Percentiles rank a stretch among this genome's conserved stretches.
Conservation (phyloP, 2,888 invertebrate genomes). For the Conus canariensis region DNA sequence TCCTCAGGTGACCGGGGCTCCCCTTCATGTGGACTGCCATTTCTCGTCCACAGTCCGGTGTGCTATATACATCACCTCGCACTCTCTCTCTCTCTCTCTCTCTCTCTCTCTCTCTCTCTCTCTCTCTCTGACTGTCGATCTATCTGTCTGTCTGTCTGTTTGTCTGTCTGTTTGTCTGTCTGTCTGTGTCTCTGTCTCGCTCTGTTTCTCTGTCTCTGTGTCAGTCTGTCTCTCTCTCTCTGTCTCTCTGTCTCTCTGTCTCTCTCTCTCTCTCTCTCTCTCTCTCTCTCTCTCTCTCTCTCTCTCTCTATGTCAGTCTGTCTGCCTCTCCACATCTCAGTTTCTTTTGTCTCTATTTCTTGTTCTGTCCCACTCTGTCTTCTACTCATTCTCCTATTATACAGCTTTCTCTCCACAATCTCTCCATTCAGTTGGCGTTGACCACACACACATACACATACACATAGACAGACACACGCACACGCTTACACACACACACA, state of each 20-base stretch:
- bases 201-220: background rate
- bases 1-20: no score
- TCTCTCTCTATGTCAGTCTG: background rate
- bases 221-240: background rate
- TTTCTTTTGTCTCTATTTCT: background rate
- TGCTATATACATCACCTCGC: no score
- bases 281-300: background rate
- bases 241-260: background rate
- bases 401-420: background rate
- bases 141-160: background rate
- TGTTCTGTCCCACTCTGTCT: no score
- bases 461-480: background rate
- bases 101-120: conserved; percentile 2
- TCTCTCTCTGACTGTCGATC: background rate
- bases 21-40: no score
- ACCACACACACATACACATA: background rate
- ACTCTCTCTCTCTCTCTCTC: background rate
- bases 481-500: background rate
- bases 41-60: no score
- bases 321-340: background rate
- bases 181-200: background rate
- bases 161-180: conserved; percentile 17
- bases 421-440: background rate
- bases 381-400: no score
- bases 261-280: background rate